A percentile compares a stretch with the other conserved stretches of the same genome.
phyloP scores from a whole-genome alignment of 1,140 invertebrate species.

The Anagrus nilaparvatae region DNA sequence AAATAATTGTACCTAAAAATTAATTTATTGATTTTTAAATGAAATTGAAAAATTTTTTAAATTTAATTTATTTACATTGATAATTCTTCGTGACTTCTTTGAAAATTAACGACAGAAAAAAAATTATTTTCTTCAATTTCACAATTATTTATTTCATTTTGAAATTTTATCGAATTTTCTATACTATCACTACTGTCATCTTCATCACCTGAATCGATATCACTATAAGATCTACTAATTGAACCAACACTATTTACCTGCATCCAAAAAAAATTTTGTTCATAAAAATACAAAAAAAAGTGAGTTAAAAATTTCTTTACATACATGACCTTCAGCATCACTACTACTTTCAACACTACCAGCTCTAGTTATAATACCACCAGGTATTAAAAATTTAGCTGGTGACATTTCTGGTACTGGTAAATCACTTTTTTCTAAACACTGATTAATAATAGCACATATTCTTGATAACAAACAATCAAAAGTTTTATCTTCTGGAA shows the following conservation, averaged over 20 bases:
- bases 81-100: constrained; percentile 32
- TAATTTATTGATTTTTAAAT: no score
- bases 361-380: constrained; percentile 8
- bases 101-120: constrained; percentile 32
- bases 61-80: constrained; percentile 20
- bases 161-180: constrained; percentile 18
- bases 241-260: constrained; percentile 31
- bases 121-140: constrained; percentile 33
- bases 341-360: background rate
- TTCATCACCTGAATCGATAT: constrained; percentile 30
- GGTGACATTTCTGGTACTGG: constrained; percentile 42
- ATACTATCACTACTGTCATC: constrained; percentile 18
- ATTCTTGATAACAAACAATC: constrained; percentile 51
- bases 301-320: constrained; percentile 18
- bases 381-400: constrained; percentile 5
- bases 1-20: no score
- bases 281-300: constrained; percentile 24
- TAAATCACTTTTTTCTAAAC: constrained; percentile 51
- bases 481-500: constrained; percentile 54
- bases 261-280: constrained; percentile 16
- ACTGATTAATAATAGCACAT: constrained; percentile 53
- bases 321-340: background rate
- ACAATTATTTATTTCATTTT: constrained; percentile 18
- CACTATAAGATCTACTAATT: constrained; percentile 25
- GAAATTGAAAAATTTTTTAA: no score